Conservation (phyloP, 92 coral and sea anemone species). For the Phenganax stokvisi region DNA sequence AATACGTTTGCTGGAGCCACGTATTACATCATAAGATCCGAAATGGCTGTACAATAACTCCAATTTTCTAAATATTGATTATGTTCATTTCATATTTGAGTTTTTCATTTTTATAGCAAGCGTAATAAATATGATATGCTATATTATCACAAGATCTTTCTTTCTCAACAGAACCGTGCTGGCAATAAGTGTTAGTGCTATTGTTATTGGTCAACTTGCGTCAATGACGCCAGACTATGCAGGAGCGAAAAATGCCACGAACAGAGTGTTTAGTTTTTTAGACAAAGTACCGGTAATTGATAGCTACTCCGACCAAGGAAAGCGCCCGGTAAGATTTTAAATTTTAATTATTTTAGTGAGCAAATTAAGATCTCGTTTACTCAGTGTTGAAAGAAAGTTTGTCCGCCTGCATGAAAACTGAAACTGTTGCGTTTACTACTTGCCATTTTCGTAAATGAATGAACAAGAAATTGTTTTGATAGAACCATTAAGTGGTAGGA, state of each 20-base stretch:
- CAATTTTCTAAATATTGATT: no score
- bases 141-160: not conserved
- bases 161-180: constrained; percentile 54
- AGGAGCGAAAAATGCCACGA: constrained; percentile 81
- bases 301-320: constrained; percentile 75
- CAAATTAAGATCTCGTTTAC: no score
- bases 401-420: no score
- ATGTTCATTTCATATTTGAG: not conserved
- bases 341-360: not conserved
- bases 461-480: no score
- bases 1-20: no score
- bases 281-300: constrained; percentile 68
- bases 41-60: no score
- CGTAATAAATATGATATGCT: not conserved
- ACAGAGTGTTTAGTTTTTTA: constrained; percentile 67
- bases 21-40: no score
- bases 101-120: not conserved
- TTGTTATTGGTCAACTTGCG: constrained; percentile 68
- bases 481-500: no score
- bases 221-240: constrained; percentile 85
- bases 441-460: no score
- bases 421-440: no score
- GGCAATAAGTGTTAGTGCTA: constrained; percentile 66
- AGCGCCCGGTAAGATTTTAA: constrained; percentile 61
- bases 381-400: no score